A percentile compares a stretch with the other conserved stretches of the same genome.
Conservation (phyloP, 2,113 vertebrate genomes). For the Atractosteus spatula region DNA sequence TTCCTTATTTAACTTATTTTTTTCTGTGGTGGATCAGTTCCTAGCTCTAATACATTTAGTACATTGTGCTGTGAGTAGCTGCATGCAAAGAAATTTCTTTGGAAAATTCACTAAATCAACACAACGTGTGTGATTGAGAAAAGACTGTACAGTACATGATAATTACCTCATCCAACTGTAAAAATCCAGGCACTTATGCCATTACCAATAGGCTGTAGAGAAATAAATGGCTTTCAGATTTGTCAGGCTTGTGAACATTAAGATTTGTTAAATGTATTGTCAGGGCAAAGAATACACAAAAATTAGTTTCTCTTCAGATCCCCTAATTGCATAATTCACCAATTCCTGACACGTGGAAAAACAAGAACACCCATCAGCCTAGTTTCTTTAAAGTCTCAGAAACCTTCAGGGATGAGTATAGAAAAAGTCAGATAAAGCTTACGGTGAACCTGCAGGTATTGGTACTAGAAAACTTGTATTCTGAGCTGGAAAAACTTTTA, state of each 20-base stretch:
- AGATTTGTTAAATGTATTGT: neutral
- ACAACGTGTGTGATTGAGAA: slow-evolving; percentile 1
- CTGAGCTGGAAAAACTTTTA: too few relatives aligned
- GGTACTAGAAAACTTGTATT: too few relatives aligned
- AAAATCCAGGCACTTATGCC: slow-evolving; percentile 14
- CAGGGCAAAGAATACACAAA: slow-evolving; percentile 18
- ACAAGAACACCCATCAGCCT: slow-evolving; percentile 5
- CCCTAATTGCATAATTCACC: slow-evolving; percentile 31
- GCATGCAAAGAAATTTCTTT: neutral
- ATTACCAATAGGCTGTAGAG: neutral
- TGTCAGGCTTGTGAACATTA: neutral
- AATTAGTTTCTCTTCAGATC: slow-evolving; percentile 25
- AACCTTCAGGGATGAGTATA: too few relatives aligned
- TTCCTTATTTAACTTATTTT: neutral
- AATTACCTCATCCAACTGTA: slow-evolving; percentile 25
- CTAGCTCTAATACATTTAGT: slow-evolving; percentile 11
- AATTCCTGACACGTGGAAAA: slow-evolving; percentile 37
- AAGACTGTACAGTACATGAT: slow-evolving; percentile 19
- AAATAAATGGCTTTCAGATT: slow-evolving; percentile 4
- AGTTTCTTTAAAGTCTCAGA: too few relatives aligned
- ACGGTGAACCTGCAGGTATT: too few relatives aligned
- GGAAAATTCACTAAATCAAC: slow-evolving; percentile 18
- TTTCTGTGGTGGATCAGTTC: slow-evolving; percentile 1
- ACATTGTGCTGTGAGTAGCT: neutral
- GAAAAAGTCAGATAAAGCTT: too few relatives aligned